Base-by-base conservation (phyloP, 2,113 vertebrate genomes). In the Pelodiscus sinensis region DNA sequence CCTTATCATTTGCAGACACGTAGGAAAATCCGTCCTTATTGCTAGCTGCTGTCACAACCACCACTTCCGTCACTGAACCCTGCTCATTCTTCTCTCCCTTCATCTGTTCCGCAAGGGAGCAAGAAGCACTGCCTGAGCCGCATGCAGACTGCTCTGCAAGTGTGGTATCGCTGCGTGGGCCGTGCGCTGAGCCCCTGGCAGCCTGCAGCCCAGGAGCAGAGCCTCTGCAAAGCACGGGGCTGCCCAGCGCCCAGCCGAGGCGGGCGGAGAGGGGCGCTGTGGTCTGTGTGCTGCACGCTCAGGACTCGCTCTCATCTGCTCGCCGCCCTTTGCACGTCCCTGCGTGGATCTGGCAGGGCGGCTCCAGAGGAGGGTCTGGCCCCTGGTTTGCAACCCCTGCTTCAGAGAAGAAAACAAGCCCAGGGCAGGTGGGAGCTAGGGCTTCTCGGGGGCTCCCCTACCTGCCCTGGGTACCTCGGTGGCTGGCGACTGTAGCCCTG, bases 11-110 rank as follows among this genome's bases (percentile, higher is more conserved):
- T 77, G 31, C 35, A 18, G 27, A 3, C 9, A 6, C 5, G 10
- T 27, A 51, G 38, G 51, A n/a, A 60, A 85, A n/a, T 3, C 2
- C 0, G 0, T 21, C 31, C 29, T 44, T 50, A 44, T 75, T 68
- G 52, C 29, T 81, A 29, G 71, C 11, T 29, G 38, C 54, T 44
- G n/a, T 77, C 83, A 21, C 68, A 82, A 25, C 80, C 24, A 14
- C 13, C 31, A 19, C 29, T 52, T 44, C 50, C 19, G 7, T 12
- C 38, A 7, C 38, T 60, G 55, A 51, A 79, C 1, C 5, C 4
- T 51, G 50, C 22, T 10, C 5, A 65, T 31, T 79, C 15, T 13
- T 60, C 31, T 54, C n/a, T 54, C 7, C 58, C 5, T 27, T 8
- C 50, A 11, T 18, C 65, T 56, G 11, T 24, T 11, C 25, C 29